Base-by-base conservation (phyloP, 2,113 vertebrate genomes). In the Xerus inauris region DNA sequence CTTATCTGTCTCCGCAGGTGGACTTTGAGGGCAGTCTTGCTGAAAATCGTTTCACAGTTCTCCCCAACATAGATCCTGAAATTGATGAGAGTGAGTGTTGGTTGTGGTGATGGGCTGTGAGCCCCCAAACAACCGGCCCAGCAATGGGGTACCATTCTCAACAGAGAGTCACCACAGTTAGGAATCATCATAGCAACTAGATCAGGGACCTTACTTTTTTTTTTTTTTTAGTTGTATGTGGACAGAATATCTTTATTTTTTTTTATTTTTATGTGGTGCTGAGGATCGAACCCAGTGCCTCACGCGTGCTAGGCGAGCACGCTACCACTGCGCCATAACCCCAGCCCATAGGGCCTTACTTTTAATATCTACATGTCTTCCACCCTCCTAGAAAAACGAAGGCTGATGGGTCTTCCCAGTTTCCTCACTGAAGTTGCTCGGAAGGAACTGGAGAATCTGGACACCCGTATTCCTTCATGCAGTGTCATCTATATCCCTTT, bases 401-500 rank as follows among this genome's bases (percentile, higher is more conserved):
- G 97, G 96, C 98, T 99, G 98, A 98, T 98, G 98, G 99, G 99
- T 42, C 98, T 99, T 90, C 98, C 99, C 8, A 99, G 99, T 97
- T 99, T 99, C 97, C 99, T 99, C 82, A 99, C 99, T 3, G 99
- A 99, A 90, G 99, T 99, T 22, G 99, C 99, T 75, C 98, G 94
- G 92, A 99, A 99, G 98, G 99, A 99, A 98, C 81, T 99, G 88
- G 99, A 99, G 86, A 98, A 98, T 14, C 98, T 99, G 96, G 99
- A 99, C 83, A 51, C 97, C 35, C 98, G 96, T 0, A 99, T 99
- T 94, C 98, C 99, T 17, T 99, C 99, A 28, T 99, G 99, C 96
- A 99, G 98, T 86, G 99, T 99, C 93, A 99, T 99, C 96, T 99
- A 99, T 98, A 99, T 99, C 94, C 99, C 99, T 87, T 98, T 99